phyloP scores from a whole-genome alignment of 37 sponge, comb jelly and placozoan genomes.

The Aplysina aerophoba region DNA sequence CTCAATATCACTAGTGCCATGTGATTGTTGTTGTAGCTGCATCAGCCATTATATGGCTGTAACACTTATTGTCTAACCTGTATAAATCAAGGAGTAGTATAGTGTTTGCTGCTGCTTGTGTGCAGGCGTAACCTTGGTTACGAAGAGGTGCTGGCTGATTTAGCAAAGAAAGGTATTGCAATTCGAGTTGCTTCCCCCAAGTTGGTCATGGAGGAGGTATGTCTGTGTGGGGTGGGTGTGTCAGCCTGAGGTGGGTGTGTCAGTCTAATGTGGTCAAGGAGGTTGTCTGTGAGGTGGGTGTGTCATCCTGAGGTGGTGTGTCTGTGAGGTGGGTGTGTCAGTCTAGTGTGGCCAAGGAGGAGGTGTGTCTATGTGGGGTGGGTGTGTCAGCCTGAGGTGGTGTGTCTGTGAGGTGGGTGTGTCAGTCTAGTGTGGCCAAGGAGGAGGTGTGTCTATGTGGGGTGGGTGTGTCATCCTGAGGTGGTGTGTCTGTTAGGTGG shows the following conservation, averaged over 20 bases:
- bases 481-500: slow-evolving; percentile 84
- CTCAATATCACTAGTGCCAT: too few relatives aligned
- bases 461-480: too few relatives aligned
- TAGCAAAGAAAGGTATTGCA: slow-evolving; percentile 88
- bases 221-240: not conserved
- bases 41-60: too few relatives aligned
- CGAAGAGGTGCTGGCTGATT: slow-evolving; percentile 80
- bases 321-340: slow-evolving; percentile 91
- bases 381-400: not conserved
- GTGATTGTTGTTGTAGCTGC: not conserved
- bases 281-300: too few relatives aligned
- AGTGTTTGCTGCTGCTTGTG: not conserved
- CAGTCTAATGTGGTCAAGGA: not conserved
- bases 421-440: not conserved
- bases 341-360: slow-evolving; percentile 98
- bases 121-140: slow-evolving; percentile 88
- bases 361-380: slow-evolving; percentile 63
- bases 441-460: not conserved
- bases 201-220: slow-evolving; percentile 98
- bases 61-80: too few relatives aligned
- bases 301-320: too few relatives aligned
- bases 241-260: not conserved
- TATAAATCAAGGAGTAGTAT: too few relatives aligned
- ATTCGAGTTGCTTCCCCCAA: slow-evolving; percentile 98
- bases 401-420: too few relatives aligned